These are phyloP conservation scores for Prionace glauca DNA, from an alignment of 2,797 vertebrate species.

Conservation along the genomic window DNA sequence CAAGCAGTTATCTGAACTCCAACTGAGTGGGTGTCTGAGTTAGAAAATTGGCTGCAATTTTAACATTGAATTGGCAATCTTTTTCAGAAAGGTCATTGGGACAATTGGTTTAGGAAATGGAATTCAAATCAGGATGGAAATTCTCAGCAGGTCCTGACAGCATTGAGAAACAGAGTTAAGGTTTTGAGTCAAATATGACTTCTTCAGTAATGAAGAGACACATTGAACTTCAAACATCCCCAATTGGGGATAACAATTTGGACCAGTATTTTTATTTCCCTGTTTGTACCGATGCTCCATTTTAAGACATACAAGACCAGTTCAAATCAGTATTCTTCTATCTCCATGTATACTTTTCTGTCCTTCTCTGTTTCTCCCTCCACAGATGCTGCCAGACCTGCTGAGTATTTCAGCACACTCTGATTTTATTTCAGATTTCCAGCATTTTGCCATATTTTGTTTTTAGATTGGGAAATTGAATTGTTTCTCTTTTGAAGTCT, in stretches of 20 bases:
- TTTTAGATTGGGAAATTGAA: background rate
- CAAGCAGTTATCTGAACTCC: background rate
- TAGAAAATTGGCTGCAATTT: background rate
- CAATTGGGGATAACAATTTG: too few species aligned
- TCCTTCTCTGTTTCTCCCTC: background rate
- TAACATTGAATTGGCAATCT: background rate
- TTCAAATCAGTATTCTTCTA: too few species aligned
- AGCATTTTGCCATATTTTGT: background rate
- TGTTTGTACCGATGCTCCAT: too few species aligned
- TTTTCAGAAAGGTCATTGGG: background rate
- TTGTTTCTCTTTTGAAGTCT: background rate
- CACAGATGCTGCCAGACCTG: too few species aligned
- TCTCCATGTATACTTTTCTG: too few species aligned
- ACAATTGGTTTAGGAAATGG: background rate
- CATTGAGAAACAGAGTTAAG: too few species aligned
- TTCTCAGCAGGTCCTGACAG: too few species aligned
- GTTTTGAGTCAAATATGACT: too few species aligned
- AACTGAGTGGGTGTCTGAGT: background rate
- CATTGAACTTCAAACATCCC: background rate
- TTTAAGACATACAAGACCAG: too few species aligned
- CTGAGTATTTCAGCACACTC: background rate
- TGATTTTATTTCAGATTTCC: background rate
- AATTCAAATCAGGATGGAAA: background rate
- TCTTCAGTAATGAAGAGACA: background rate
- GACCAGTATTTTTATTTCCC: too few species aligned